phyloP scores from a whole-genome alignment of 2,113 vertebrate species.

The Thalassoma bifasciatum region DNA sequence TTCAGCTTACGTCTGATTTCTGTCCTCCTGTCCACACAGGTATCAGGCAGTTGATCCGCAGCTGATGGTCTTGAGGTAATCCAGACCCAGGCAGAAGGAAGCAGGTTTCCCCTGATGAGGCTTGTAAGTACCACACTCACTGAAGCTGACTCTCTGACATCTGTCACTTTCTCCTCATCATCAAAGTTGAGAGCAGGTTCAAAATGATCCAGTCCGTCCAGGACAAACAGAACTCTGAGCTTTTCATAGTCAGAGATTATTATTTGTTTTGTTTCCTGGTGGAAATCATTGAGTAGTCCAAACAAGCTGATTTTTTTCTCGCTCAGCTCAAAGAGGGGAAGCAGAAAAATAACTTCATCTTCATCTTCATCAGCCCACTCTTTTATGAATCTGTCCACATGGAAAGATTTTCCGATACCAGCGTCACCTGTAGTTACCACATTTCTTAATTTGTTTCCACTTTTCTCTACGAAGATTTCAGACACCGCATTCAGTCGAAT shows the following conservation, averaged over 20 bases:
- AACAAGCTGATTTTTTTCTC: not conserved
- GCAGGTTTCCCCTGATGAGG: slow-evolving; percentile 58
- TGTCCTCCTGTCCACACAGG: slow-evolving; percentile 21
- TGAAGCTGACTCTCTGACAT: slow-evolving; percentile 32
- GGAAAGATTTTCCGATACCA: slow-evolving; percentile 40
- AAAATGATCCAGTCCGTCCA: slow-evolving; percentile 44
- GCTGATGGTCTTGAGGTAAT: slow-evolving; percentile 42
- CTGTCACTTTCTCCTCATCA: not conserved
- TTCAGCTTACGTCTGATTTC: slow-evolving; percentile 36
- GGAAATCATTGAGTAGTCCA: slow-evolving; percentile 23
- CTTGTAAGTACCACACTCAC: slow-evolving; percentile 46
- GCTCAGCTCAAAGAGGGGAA: not conserved
- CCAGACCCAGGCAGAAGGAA: slow-evolving; percentile 57
- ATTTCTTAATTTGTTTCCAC: not conserved
- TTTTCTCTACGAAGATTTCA: slow-evolving; percentile 16
- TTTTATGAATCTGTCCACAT: slow-evolving; percentile 15
- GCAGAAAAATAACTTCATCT: slow-evolving; percentile 16
- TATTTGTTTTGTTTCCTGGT: slow-evolving; percentile 14
- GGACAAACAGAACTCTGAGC: slow-evolving; percentile 18
- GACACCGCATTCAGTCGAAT: not conserved
- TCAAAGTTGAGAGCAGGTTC: slow-evolving; percentile 29
- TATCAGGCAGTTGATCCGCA: not conserved
- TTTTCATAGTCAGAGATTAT: slow-evolving; percentile 26
- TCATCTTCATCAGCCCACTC: slow-evolving; percentile 3
- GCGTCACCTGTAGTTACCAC: slow-evolving; percentile 30